phyloP scores from a whole-genome alignment of 2,888 invertebrate species.

The Drosophila anomalata region DNA sequence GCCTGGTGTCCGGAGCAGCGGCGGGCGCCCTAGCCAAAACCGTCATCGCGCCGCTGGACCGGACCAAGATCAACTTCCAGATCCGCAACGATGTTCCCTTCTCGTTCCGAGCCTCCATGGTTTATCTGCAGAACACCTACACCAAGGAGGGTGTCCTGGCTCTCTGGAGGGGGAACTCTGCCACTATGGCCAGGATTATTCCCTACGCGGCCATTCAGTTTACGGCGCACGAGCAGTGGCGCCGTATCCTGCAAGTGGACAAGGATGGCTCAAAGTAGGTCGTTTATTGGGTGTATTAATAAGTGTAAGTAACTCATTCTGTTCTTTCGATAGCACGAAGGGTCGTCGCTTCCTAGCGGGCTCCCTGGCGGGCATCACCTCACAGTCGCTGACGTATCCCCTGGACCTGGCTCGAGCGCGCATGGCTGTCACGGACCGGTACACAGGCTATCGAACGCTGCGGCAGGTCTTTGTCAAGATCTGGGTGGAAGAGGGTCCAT shows the following conservation, averaged over 20 bases:
- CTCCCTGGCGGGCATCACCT: conserved; percentile 97
- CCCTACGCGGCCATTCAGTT: conserved; percentile 99
- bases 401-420: conserved; percentile 97
- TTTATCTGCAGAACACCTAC: conserved; percentile 88
- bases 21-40: conserved; percentile 99
- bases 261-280: conserved; percentile 85
- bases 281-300: background rate
- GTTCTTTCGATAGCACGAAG: conserved; percentile 76
- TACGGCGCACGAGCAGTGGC: conserved; percentile 99
- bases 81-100: conserved; percentile 89
- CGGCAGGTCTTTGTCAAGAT: conserved; percentile 88
- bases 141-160: conserved; percentile 91
- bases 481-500: conserved; percentile 90
- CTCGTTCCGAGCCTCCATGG: conserved; percentile 88
- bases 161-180: conserved; percentile 98
- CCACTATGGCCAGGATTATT: conserved; percentile 98
- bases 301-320: no score
- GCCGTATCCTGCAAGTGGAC: conserved; percentile 90
- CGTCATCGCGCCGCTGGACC: conserved; percentile 97
- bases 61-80: conserved; percentile 99
- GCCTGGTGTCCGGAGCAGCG: conserved; percentile 94
- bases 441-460: conserved; percentile 87
- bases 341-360: conserved; percentile 90
- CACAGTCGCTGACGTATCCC: conserved; percentile 97
- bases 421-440: conserved; percentile 96